Evolutionary conservation across 2,797 vertebrate genomes (phyloP).

Genomic region (Parauchenoglanis punctatus): DNA sequence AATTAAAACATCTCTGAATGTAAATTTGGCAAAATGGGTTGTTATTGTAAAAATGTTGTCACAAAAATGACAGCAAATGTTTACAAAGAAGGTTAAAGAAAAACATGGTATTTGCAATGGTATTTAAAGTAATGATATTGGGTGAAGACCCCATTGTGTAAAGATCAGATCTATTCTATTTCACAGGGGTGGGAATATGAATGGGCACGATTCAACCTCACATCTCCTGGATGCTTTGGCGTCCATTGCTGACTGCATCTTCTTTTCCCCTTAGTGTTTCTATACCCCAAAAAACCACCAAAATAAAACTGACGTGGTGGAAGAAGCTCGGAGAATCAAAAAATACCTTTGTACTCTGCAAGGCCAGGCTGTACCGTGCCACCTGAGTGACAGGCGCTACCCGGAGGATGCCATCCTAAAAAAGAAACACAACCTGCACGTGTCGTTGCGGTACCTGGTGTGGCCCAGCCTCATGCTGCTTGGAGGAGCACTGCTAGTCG

Average conservation of each 20-base stretch:
- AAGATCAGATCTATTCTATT: background rate
- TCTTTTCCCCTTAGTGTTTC: constrained; percentile 77
- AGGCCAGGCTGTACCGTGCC: constrained; percentile 66
- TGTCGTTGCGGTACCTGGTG: constrained; percentile 72
- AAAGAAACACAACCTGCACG: constrained; percentile 69
- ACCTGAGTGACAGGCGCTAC: constrained; percentile 62
- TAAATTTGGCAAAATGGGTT: background rate
- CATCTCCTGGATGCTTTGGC: background rate
- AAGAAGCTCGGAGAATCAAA: constrained; percentile 73
- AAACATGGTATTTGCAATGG: background rate
- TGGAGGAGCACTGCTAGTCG: constrained; percentile 78
- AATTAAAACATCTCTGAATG: background rate
- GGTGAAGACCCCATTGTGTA: background rate
- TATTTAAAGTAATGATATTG: background rate
- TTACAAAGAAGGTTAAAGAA: background rate
- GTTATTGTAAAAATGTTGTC: background rate
- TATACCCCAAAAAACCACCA: constrained; percentile 79
- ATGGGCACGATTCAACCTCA: background rate
- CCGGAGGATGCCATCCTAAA: constrained; percentile 70
- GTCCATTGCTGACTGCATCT: background rate
- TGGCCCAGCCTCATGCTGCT: constrained; percentile 82
- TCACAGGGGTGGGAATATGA: background rate
- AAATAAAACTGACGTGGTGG: constrained; percentile 68
- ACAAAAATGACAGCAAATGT: background rate
- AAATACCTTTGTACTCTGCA: constrained; percentile 63